These are phyloP conservation scores for Tethea ocularis DNA, from an alignment of 2,888 invertebrate genomes.

Conservation along the genomic window DNA sequence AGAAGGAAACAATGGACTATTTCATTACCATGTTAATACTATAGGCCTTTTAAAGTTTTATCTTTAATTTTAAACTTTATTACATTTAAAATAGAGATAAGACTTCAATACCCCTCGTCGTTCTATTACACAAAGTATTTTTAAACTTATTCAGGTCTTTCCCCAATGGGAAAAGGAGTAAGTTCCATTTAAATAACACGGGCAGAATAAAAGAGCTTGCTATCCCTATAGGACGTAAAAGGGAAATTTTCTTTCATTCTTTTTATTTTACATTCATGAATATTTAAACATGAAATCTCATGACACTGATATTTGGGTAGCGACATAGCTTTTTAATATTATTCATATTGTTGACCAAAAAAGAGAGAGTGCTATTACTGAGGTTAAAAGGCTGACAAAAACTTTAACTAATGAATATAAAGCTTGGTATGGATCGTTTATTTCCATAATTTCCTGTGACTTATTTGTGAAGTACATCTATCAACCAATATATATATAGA, in stretches of 20 bases:
- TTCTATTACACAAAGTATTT: slow-evolving; percentile 22
- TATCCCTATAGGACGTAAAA: slow-evolving; percentile 33
- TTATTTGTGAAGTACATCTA: too few relatives aligned
- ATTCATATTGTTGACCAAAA: slow-evolving; percentile 15
- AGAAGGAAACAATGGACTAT: neutral
- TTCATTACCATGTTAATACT: slow-evolving; percentile 6
- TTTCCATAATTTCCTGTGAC: too few relatives aligned
- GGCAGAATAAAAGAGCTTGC: slow-evolving; percentile 42
- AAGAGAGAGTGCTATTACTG: slow-evolving; percentile 27
- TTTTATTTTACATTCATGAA: slow-evolving; percentile 31
- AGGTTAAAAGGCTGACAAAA: neutral
- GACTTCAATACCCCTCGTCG: slow-evolving; percentile 14
- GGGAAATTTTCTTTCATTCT: slow-evolving; percentile 34
- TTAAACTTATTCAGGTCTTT: slow-evolving; percentile 37
- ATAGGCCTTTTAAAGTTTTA: slow-evolving; percentile 6
- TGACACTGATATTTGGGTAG: slow-evolving; percentile 33
- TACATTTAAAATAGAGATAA: slow-evolving; percentile 11
- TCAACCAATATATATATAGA: too few relatives aligned
- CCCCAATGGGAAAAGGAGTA: slow-evolving; percentile 42
- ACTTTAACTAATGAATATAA: neutral
- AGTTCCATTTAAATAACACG: slow-evolving; percentile 52
- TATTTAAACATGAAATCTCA: slow-evolving; percentile 35
- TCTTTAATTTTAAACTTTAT: slow-evolving; percentile 13
- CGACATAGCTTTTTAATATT: slow-evolving; percentile 23
- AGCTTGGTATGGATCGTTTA: too few relatives aligned